These are phyloP conservation scores for Steinernema scapterisci DNA, from an alignment of 2,888 invertebrate genomes.

Conservation along the genomic window DNA sequence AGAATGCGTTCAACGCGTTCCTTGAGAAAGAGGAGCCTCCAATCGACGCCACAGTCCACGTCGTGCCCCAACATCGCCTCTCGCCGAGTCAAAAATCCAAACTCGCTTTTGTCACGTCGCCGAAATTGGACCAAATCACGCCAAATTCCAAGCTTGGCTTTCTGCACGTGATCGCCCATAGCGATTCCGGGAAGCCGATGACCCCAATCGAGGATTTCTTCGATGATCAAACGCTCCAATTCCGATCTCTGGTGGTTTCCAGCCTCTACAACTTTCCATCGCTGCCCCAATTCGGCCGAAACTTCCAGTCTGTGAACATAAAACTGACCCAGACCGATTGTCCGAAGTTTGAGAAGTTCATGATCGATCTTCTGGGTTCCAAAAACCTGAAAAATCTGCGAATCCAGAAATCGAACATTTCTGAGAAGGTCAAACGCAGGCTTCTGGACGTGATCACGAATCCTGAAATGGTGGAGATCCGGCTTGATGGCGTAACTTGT, in stretches of 20 bases:
- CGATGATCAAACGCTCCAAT: neutral
- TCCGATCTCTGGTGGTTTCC: conserved; percentile 8
- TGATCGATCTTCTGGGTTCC: neutral
- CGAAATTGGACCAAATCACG: neutral
- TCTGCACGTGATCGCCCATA: conserved; percentile 7
- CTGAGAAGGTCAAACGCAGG: neutral
- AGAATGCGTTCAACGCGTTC: neutral
- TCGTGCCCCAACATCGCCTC: neutral
- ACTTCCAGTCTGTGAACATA: conserved; percentile 17
- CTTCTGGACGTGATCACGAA: neutral
- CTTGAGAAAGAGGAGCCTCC: neutral
- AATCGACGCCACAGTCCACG: conserved; percentile 13
- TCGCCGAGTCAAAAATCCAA: neutral
- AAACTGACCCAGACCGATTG: conserved; percentile 4
- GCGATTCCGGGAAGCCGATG: neutral
- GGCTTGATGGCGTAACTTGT: neutral
- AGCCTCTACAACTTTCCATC: neutral
- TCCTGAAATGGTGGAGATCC: conserved; percentile 1
- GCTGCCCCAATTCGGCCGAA: neutral
- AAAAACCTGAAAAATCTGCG: neutral
- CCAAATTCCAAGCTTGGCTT: neutral
- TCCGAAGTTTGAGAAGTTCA: conserved; percentile 7
- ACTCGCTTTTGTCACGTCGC: conserved; percentile 4
- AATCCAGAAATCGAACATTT: neutral
- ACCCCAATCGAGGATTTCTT: neutral